Evolutionary conservation across 2,797 vertebrate genomes (phyloP).

Genomic region (Caiman crocodilus): DNA sequence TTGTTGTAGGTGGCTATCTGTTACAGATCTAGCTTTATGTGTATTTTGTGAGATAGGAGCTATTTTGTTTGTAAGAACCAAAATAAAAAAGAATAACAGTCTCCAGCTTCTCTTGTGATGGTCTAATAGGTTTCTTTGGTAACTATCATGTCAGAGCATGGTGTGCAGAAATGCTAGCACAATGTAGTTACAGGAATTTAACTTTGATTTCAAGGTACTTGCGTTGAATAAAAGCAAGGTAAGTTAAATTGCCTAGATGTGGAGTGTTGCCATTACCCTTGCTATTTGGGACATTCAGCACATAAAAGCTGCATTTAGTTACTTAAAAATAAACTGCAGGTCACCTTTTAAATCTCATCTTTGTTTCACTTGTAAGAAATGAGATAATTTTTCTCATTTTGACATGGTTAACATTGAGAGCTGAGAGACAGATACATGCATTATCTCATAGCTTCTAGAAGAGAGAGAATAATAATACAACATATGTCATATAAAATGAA

Average conservation of each 20-base stretch:
- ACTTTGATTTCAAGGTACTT: neutral
- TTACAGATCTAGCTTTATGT: neutral
- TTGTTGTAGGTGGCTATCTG: neutral
- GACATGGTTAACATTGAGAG: neutral
- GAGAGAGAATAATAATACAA: neutral
- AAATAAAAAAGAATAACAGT: neutral
- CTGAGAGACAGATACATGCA: neutral
- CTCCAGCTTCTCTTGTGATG: neutral
- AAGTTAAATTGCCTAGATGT: neutral
- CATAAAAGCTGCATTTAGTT: neutral
- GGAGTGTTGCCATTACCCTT: neutral
- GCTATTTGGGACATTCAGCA: neutral
- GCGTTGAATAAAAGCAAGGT: neutral
- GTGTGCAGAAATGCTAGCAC: neutral
- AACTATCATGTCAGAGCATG: neutral
- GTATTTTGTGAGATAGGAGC: neutral
- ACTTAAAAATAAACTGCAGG: neutral
- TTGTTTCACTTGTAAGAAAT: neutral
- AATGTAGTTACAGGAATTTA: neutral
- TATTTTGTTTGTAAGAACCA: neutral
- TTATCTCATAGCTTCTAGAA: neutral
- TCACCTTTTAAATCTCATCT: neutral
- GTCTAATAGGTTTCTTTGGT: neutral
- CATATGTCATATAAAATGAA: neutral
- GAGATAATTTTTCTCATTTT: neutral